Conservation (phyloP, 2,113 vertebrate species). For the Jacana jacana region DNA sequence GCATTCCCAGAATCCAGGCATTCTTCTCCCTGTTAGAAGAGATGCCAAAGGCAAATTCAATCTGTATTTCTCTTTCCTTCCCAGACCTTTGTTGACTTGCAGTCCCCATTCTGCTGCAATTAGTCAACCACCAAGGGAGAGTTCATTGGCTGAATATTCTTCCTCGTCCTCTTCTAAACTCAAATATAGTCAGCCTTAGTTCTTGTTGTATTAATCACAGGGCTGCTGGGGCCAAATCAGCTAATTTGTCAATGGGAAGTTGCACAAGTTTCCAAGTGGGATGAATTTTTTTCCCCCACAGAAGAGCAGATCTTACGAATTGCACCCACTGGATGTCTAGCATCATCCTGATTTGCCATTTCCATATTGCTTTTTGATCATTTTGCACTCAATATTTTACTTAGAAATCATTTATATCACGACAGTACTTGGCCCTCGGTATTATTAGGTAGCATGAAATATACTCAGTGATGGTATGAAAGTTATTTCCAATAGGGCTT, state of each 20-base stretch:
- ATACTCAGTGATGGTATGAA: conserved; percentile 49
- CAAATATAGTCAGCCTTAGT: neutral
- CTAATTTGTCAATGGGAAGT: neutral
- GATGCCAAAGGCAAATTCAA: conserved; percentile 25
- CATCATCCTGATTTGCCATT: neutral
- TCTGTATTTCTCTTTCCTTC: conserved; percentile 1
- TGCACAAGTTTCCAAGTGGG: neutral
- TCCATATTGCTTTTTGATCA: conserved; percentile 23
- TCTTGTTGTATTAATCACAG: conserved; percentile 23
- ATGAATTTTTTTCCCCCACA: neutral
- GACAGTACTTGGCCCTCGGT: neutral
- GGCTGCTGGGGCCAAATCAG: neutral
- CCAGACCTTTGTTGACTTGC: conserved; percentile 19
- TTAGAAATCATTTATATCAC: conserved; percentile 9
- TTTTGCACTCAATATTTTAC: neutral
- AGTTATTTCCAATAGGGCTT: conserved; percentile 62
- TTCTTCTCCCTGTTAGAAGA: conserved; percentile 28
- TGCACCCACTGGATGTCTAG: neutral
- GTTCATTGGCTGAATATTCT: neutral
- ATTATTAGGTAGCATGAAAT: conserved; percentile 54
- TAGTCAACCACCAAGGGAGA: neutral
- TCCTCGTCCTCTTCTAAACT: neutral
- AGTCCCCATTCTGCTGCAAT: neutral
- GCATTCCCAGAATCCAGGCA: neutral
- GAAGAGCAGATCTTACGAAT: neutral